phyloP scores from a whole-genome alignment of 1,140 invertebrate genomes.

The Pemphigus obesinymphae region DNA sequence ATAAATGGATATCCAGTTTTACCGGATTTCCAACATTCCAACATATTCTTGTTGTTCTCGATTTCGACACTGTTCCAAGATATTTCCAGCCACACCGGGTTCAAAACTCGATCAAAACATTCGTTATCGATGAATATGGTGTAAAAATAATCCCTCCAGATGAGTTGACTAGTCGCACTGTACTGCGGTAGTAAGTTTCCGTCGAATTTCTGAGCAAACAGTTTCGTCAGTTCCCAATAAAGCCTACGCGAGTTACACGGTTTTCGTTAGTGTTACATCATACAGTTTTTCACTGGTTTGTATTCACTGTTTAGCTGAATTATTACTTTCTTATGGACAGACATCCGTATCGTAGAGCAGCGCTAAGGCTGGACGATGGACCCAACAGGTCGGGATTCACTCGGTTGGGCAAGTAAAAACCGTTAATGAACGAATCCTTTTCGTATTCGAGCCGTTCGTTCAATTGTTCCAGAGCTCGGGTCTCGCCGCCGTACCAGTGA shows the following conservation, averaged over 20 bases:
- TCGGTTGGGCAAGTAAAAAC: slow-evolving; percentile 60
- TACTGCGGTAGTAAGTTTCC: slow-evolving; percentile 50
- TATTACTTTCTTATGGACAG: slow-evolving; percentile 58
- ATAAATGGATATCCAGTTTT: slow-evolving; percentile 72
- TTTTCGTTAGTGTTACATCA: too few relatives aligned
- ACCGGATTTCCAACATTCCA: slow-evolving; percentile 61
- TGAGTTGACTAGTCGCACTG: slow-evolving; percentile 62
- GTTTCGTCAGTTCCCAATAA: neutral
- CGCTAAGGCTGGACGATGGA: slow-evolving; percentile 63
- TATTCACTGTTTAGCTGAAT: neutral
- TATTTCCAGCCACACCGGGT: slow-evolving; percentile 69
- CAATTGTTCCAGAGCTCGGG: slow-evolving; percentile 58
- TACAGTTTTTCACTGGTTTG: too few relatives aligned
- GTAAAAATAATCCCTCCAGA: slow-evolving; percentile 77
- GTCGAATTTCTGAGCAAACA: neutral
- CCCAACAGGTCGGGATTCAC: slow-evolving; percentile 63
- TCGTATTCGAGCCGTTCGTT: neutral
- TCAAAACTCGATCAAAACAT: slow-evolving; percentile 65
- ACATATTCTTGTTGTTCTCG: slow-evolving; percentile 55
- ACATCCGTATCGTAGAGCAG: slow-evolving; percentile 63
- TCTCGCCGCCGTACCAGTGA: slow-evolving; percentile 65
- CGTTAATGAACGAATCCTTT: slow-evolving; percentile 57
- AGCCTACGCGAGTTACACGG: neutral
- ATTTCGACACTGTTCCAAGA: slow-evolving; percentile 60
- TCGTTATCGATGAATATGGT: slow-evolving; percentile 65